Evolutionary conservation across 2,113 vertebrate species (phyloP), one percentile per base, ranked within the genome.

Genomic region (Chrysochloris asiatica): DNA sequence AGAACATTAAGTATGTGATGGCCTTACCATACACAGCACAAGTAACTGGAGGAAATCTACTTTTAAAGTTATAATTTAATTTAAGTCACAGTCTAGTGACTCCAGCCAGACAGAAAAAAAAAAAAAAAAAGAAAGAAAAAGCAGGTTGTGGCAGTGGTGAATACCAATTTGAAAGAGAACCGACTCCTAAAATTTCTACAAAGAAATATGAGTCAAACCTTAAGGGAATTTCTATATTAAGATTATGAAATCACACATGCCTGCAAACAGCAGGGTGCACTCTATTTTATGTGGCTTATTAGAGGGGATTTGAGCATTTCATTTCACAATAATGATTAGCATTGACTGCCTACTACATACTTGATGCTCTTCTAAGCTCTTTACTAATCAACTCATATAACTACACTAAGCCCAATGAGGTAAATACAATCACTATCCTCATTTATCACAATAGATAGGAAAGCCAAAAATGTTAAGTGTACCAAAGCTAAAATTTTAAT

Each of bases 21-120:
- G 38, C 45, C 85, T 5, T 54, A 81, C 80, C 80, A 30, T 54
- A 71, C 13, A n/a, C 77, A 93, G 72, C 47, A 88, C 80, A 90
- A 92, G 77, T 75, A 89, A 95, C 90, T 92, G 50, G 26, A 94
- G 73, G 61, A 94, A 95, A 94, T 93, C 45, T 80, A 89, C 75
- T 90, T 96, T 92, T 78, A 95, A 96, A 90, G 56, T 86, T 91
- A 89, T 86, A 85, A 95, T 93, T 93, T 95, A 95, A 96, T 94
- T 95, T 94, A 93, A 92, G 83, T 94, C 56, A 95, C 93, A 96
- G 73, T 95, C 86, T 93, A 95, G 83, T 94, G 83, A 96, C 86
- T 92, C 50, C 61, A 93, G 83, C 75, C 92, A 93, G 86, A 95
- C 63, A 73, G 94, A 92, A 86, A 88, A 67, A 28, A 94, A 91